Conservation (phyloP, 2,113 vertebrate genomes). For the Prinia subflava region DNA sequence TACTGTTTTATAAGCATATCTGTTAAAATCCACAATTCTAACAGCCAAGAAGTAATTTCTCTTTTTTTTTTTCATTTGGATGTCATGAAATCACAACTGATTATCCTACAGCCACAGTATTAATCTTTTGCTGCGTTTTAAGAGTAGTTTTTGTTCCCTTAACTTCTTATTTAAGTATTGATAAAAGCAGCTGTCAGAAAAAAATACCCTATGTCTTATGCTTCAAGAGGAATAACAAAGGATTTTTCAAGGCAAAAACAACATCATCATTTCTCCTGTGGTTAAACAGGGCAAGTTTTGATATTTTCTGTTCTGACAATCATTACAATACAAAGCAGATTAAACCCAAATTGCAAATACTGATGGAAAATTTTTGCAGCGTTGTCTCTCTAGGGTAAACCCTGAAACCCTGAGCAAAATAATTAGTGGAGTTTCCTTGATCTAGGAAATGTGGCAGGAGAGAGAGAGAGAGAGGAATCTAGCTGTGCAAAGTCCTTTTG, state of each 20-base stretch:
- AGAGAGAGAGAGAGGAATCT: neutral
- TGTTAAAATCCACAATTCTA: neutral
- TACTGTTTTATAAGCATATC: neutral
- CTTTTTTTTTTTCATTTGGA: neutral
- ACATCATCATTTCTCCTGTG: neutral
- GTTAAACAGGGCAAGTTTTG: neutral
- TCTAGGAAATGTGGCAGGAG: neutral
- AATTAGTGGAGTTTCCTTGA: neutral
- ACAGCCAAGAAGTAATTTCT: neutral
- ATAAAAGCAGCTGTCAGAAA: neutral
- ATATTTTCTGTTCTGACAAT: neutral
- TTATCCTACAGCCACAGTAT: neutral
- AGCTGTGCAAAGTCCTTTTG: neutral
- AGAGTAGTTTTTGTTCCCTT: neutral
- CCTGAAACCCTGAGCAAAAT: neutral
- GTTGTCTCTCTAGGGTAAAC: neutral
- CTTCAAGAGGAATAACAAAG: neutral
- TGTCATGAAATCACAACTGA: neutral
- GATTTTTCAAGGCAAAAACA: neutral
- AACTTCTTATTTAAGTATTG: neutral
- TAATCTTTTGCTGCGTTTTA: neutral
- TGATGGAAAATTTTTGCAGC: neutral
- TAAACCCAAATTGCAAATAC: neutral
- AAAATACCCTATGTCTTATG: neutral
- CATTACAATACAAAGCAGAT: neutral